Base-by-base conservation (phyloP, 1,140 invertebrate species). In the Phenacoccus solenopsis region DNA sequence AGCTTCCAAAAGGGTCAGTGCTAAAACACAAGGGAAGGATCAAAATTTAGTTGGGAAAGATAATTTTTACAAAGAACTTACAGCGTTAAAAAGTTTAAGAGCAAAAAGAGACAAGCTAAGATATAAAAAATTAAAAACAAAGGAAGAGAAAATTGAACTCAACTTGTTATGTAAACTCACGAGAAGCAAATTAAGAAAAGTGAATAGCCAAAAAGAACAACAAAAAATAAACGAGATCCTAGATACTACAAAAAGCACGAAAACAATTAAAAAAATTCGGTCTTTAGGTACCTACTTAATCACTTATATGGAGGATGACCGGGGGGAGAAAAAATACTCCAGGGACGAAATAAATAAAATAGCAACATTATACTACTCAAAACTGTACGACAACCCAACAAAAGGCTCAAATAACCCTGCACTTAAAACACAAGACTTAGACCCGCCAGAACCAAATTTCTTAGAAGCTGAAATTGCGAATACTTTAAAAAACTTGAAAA, bases 401-500 rank as follows among this genome's bases (percentile, higher is more conserved):
- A n/a, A n/a, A n/a, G n/a, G n/a, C n/a, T n/a, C n/a, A n/a, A n/a
- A n/a, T n/a, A n/a, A n/a, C n/a, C n/a, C n/a, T n/a, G n/a, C n/a
- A n/a, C n/a, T n/a, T n/a, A n/a, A n/a, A n/a, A n/a, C n/a, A n/a
- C n/a, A n/a, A n/a, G n/a, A n/a, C n/a, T n/a, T n/a, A n/a, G n/a
- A n/a, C n/a, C n/a, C n/a, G n/a, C n/a, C n/a, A n/a, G n/a, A n/a
- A n/a, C n/a, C n/a, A n/a, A n/a, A n/a, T n/a, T n/a, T n/a, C n/a
- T n/a, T n/a, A n/a, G n/a, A n/a, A n/a, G n/a, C n/a, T n/a, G n/a
- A n/a, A n/a, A n/a, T n/a, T n/a, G n/a, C n/a, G n/a, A n/a, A n/a
- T n/a, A n/a, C n/a, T n/a, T 7, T 70, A 1, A 56, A 68, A 25
- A n/a, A 28, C 2, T 20, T 72, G 12, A 72, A 69, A 28, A 61